Evolutionary conservation across 1,140 invertebrate genomes (phyloP), one percentile per base, ranked within the genome.

Genomic region (Eulimnadia texana): DNA sequence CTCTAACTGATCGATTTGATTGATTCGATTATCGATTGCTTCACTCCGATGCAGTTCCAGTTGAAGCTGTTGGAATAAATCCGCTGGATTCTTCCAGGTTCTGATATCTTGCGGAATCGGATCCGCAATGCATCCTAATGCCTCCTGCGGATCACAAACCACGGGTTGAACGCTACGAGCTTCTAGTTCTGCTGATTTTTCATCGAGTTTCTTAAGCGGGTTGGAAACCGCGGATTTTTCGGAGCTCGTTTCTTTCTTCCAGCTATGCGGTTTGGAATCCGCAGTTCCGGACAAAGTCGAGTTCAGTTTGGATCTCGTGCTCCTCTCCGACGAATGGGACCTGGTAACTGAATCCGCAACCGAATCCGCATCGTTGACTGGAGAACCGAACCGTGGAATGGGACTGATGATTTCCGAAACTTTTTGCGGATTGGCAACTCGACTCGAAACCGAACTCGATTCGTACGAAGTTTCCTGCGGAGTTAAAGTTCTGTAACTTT

Each of bases 391-490:
- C 20, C 55, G 55, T 11, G 55, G 55, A 33, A 57, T 57, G 24
- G 55, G 55, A 57, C 55, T 57, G 55, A 57, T 1, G 27, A 24
- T 29, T 56, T 57, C 55, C 27, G 28, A 2, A 57, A 27, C 13
- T n/a, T 27, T 6, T 27, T 57, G 10, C 27, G 22, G 16, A 22
- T 20, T 20, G 28, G 52, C 52, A 27, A 27, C 52, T 16, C 11
- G 2, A 27, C 52, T 16, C 24, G 52, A 10, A 27, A 54, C n/a
- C 0, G 2, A 19, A 16, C 24, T 57, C 25, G 55, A 27, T 10
- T 57, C 28, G 16, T 29, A 57, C 55, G 55, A 29, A 0, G 55
- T 57, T 27, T 57, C 22, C 28, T 57, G 55, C 55, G 55, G 55
- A 13, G 55, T 57, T 33, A 57, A 20, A 20, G 55, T 57, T 27